A percentile compares a stretch with the other conserved stretches of the same genome.
Evolutionary conservation across 2,888 invertebrate genomes (phyloP).

Genomic region (Auanema freiburgensis): DNA sequence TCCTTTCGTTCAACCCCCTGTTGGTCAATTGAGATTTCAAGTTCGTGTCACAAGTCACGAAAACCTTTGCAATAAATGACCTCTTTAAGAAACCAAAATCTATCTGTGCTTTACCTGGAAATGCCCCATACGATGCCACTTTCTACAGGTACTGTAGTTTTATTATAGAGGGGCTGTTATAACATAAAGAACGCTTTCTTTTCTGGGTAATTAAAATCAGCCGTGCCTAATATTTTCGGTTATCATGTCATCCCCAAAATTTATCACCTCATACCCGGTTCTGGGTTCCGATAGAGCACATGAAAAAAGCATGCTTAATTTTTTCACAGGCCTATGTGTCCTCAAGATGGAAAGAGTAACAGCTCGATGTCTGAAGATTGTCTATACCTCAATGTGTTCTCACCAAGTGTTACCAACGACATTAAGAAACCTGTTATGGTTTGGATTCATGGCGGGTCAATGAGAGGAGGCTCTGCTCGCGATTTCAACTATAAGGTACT

Average conservation of each 20-base stretch:
- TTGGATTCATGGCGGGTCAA: constrained; percentile 14
- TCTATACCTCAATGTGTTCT: constrained; percentile 16
- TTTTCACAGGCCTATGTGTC: constrained; percentile 10
- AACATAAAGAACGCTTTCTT: neutral
- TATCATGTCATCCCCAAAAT: neutral
- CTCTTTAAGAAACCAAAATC: neutral
- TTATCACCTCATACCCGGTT: neutral
- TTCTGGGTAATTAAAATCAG: neutral
- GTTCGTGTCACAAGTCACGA: constrained; percentile 5
- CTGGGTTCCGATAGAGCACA: constrained; percentile 1
- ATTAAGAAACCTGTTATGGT: constrained; percentile 9
- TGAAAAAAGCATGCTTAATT: neutral
- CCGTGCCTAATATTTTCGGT: neutral
- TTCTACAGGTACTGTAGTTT: constrained; percentile 4
- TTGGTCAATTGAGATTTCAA: constrained; percentile 7
- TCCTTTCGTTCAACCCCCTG: constrained; percentile 13
- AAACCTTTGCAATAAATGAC: neutral
- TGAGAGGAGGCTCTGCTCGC: constrained; percentile 6
- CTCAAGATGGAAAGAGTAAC: neutral
- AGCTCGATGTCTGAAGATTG: constrained; percentile 12
- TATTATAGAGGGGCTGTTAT: neutral
- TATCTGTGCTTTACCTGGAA: constrained; percentile 1
- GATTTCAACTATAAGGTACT: constrained; percentile 7
- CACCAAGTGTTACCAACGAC: constrained; percentile 4
- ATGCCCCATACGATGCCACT: constrained; percentile 7